Evolutionary conservation across 2,797 vertebrate genomes (phyloP).

Genomic region (Podargus strigoides): DNA sequence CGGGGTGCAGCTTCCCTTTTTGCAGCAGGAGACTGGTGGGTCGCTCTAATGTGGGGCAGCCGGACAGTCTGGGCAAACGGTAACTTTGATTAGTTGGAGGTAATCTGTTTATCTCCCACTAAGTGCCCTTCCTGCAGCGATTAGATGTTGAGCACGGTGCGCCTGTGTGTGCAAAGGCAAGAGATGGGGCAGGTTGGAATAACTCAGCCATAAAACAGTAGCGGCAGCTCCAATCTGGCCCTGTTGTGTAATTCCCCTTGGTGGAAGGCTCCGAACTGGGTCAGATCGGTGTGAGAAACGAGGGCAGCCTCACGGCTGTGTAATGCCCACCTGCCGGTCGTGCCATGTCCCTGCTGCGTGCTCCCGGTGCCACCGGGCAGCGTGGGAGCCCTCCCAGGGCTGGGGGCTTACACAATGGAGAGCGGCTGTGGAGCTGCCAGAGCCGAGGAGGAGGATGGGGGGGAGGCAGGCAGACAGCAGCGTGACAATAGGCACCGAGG

Average conservation of each 20-base stretch:
- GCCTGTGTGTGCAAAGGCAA: neutral
- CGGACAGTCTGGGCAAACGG: neutral
- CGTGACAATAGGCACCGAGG: neutral
- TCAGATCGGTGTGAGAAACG: conserved; percentile 47
- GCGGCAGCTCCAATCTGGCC: conserved; percentile 27
- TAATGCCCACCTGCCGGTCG: conserved; percentile 13
- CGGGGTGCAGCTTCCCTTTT: neutral
- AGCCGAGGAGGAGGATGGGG: neutral
- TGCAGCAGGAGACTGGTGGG: neutral
- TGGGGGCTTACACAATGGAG: neutral
- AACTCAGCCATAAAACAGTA: conserved; percentile 27
- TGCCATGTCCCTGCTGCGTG: neutral
- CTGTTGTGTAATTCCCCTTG: conserved; percentile 65
- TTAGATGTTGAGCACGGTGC: neutral
- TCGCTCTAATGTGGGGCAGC: neutral
- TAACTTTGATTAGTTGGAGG: neutral
- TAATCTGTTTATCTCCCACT: neutral
- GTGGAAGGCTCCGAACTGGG: conserved; percentile 56
- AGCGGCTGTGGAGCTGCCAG: neutral
- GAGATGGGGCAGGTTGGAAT: conserved; percentile 21
- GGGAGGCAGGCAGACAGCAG: neutral
- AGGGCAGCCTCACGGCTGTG: conserved; percentile 4
- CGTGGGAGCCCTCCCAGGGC: neutral
- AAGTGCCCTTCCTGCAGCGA: neutral
- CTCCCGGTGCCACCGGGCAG: neutral